phyloP scores from a whole-genome alignment of 2,797 vertebrate species.

The Cyclopterus lumpus region DNA sequence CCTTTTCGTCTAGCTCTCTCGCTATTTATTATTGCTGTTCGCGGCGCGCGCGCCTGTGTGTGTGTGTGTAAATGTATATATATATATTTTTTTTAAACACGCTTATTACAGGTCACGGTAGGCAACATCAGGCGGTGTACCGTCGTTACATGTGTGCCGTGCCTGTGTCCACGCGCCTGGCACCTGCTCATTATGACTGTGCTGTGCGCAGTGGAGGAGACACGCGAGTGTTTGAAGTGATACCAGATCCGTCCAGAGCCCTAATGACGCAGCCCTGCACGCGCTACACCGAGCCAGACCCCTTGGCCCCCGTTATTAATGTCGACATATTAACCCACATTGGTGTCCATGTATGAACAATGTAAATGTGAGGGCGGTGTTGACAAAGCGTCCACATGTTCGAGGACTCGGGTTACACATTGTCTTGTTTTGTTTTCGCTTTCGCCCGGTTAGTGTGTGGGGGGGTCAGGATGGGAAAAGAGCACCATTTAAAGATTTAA shows the following conservation, averaged over 20 bases:
- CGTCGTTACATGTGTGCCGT: slow-evolving; percentile 55
- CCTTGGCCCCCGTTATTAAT: slow-evolving; percentile 24
- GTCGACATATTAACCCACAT: slow-evolving; percentile 23
- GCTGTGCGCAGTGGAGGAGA: slow-evolving; percentile 61
- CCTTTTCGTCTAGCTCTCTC: slow-evolving; percentile 9
- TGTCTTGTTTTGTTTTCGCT: slow-evolving; percentile 18
- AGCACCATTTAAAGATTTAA: neutral
- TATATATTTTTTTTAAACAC: too few relatives aligned
- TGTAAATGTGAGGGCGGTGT: slow-evolving; percentile 8
- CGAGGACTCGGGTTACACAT: slow-evolving; percentile 40
- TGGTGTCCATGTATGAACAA: slow-evolving; percentile 12
- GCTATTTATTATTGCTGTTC: slow-evolving; percentile 17
- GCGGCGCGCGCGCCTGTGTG: neutral
- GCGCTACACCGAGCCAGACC: slow-evolving; percentile 48
- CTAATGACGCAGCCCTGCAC: slow-evolving; percentile 69
- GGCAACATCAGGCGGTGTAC: slow-evolving; percentile 22
- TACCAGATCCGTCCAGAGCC: slow-evolving; percentile 70
- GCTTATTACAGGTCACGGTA: slow-evolving; percentile 3
- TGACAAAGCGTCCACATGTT: slow-evolving; percentile 53
- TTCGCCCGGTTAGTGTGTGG: neutral
- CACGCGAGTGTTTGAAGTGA: slow-evolving; percentile 71
- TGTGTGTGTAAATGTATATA: neutral
- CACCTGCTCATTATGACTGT: slow-evolving; percentile 79
- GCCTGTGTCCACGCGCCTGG: slow-evolving; percentile 68
- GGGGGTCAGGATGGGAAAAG: neutral